Evolutionary conservation across 2,797 vertebrate genomes (phyloP).

Genomic region (Crenuchus spilurus): DNA sequence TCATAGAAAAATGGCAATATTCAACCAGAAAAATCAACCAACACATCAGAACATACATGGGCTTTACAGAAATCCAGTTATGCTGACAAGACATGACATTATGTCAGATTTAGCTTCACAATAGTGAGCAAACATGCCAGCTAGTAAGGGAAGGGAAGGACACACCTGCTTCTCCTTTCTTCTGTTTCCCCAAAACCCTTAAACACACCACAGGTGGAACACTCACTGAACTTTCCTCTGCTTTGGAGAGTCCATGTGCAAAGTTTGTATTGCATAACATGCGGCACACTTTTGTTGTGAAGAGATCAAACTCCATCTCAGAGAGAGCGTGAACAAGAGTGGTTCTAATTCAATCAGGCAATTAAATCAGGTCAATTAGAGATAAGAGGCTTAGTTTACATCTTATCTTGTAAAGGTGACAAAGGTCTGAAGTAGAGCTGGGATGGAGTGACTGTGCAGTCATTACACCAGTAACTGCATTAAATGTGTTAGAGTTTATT

Average conservation of each 20-base stretch:
- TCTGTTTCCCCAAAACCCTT: background rate
- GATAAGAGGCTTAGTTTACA: conserved; percentile 49
- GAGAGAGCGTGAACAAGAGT: background rate
- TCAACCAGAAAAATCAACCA: no score
- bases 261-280: conserved; percentile 18
- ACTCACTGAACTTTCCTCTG: background rate
- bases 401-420: conserved; percentile 36
- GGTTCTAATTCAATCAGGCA: conserved; percentile 31
- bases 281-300: background rate
- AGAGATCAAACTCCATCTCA: conserved; percentile 20
- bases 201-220: background rate
- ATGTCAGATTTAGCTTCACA: background rate
- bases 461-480: background rate
- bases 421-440: conserved; percentile 11
- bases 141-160: background rate
- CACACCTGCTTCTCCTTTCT: background rate
- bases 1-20: no score
- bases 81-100: background rate
- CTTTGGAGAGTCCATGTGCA: background rate
- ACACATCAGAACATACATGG: background rate
- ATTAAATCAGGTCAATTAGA: conserved; percentile 20
- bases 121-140: background rate
- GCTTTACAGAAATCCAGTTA: background rate
- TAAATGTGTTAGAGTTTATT: no score
- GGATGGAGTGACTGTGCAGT: background rate